These are phyloP conservation scores for Meandrina meandrites DNA, from an alignment of 92 coral and sea anemone genomes.

Conservation along the genomic window DNA sequence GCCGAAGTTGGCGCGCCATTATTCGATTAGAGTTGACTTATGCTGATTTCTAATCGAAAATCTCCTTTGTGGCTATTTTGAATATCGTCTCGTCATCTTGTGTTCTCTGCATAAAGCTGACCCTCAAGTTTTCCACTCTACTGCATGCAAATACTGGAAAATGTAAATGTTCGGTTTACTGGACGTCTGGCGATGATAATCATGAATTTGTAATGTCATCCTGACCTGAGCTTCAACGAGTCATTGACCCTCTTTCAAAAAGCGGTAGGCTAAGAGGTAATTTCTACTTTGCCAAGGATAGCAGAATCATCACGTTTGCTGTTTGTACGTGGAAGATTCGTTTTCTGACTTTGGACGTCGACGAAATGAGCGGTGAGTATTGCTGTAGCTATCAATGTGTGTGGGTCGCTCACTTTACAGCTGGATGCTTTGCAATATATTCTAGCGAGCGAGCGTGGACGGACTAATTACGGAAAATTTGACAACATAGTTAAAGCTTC, in stretches of 20 bases:
- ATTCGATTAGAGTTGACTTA: not conserved
- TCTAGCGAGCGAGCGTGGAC: not conserved
- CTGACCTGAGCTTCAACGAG: not conserved
- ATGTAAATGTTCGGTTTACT: not conserved
- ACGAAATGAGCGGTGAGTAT: slow-evolving; percentile 24
- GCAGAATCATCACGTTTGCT: not conserved
- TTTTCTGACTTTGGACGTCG: not conserved
- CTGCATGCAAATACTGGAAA: slow-evolving; percentile 21
- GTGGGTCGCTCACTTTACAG: not conserved
- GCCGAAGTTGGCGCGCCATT: not conserved
- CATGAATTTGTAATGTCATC: not conserved
- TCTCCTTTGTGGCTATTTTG: slow-evolving; percentile 32
- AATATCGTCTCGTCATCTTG: slow-evolving; percentile 7
- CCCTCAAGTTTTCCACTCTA: not conserved
- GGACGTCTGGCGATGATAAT: not conserved
- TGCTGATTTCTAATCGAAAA: slow-evolving; percentile 5
- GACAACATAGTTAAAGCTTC: slow-evolving; percentile 18
- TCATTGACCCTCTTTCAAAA: not conserved
- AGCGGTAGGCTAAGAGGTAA: not conserved
- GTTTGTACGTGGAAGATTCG: not conserved
- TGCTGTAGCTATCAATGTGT: not conserved
- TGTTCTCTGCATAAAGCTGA: not conserved
- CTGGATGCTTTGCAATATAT: slow-evolving; percentile 3
- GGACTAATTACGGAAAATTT: slow-evolving; percentile 14
- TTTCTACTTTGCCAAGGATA: not conserved